Evolutionary conservation across 2,797 vertebrate genomes (phyloP), one percentile per base, ranked within the genome.

Genomic region (Balearica regulorum): DNA sequence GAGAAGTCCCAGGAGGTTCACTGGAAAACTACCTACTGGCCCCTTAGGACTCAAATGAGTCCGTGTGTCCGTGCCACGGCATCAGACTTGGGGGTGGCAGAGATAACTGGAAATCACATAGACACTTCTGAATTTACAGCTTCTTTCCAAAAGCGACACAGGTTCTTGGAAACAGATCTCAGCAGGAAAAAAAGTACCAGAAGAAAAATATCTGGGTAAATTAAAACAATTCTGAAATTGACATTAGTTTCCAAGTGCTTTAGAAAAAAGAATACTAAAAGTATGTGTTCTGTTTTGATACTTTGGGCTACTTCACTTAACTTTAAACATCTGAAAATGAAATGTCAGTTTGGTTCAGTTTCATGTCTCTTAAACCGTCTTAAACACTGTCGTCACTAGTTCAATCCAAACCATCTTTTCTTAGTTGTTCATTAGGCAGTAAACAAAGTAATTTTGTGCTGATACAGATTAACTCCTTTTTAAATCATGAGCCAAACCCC

Each of bases 21-120:
- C 6, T 78, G 35, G 26, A 69, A 94, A 93, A 88, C 25, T 57
- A 22, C 37, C 33, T 78, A 14, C 11, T 53, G 28, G 80, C 28
- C 37, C 37, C 35, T 70, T 13, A 91, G 48, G 41, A 79, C 14
- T 2, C 37, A 86, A 75, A 61, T 21, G 24, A 68, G 20, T 35
- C 4, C 0, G 61, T 46, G 64, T 29, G 13, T 61, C 53, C 46
- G 37, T 9, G 8, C 22, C 0, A 0, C 13, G 16, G 13, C 57
- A 62, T 61, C 25, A 55, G 35, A 62, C 20, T 60, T 64, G 4
- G 5, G 15, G 4, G 8, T 60, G 39, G 9, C 16, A 62, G 35
- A 13, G 22, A 39, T 69, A 43, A 70, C 51, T 68, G 53, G 41
- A 85, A 94, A 78, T 46, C 53, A 49, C 0, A 0, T 8, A 65